Evolutionary conservation across 2,113 vertebrate species (phyloP), one percentile per base, ranked within the genome.

Genomic region (Petrocephalus zakoni): DNA sequence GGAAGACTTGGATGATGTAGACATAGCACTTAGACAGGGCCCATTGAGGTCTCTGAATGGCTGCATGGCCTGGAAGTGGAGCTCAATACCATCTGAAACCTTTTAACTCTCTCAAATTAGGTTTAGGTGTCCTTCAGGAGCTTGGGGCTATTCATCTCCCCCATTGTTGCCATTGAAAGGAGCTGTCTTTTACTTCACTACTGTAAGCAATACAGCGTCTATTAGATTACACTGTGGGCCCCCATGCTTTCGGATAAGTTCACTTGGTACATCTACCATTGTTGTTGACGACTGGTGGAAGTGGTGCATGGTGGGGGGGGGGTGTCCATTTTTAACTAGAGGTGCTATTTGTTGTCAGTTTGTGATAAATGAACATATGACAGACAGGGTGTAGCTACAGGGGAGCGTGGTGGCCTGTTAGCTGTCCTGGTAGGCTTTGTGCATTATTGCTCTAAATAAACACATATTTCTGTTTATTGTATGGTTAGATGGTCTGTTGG

Each of bases 161-260:
- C 88, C 91, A 93, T 92, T 87, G 92, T 89, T 90, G 91, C 89
- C 91, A 88, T 94, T 94, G 93, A 94, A 94, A 92, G 92, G 93
- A 94, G 94, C 93, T 92, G 92, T 92, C 90, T 93, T 94, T 95
- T 94, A 94, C 93, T 93, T 94, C 90, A 90, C 91, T 90, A 91
- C 92, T 92, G 92, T 92, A 93, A 93, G 93, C 94, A 95, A 95
- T 95, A 94, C 94, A 95, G 94, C 94, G 94, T 95, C 93, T 94
- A 95, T 96, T 94, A 93, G 94, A 95, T 96, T 95, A 96, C 90
- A 92, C 91, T 89, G 91, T 90, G 92, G 94, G 93, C 94, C 93
- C 94, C 86, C 94, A 90, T 93, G 93, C 93, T 94, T 93, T 90
- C 92, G 93, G 93, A 93, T 93, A 92, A 91, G 93, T 91, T 93